Percentiles rank a stretch among this genome's conserved stretches.
phyloP scores from a whole-genome alignment of 2,113 vertebrate genomes.

The Tinamus guttatus region DNA sequence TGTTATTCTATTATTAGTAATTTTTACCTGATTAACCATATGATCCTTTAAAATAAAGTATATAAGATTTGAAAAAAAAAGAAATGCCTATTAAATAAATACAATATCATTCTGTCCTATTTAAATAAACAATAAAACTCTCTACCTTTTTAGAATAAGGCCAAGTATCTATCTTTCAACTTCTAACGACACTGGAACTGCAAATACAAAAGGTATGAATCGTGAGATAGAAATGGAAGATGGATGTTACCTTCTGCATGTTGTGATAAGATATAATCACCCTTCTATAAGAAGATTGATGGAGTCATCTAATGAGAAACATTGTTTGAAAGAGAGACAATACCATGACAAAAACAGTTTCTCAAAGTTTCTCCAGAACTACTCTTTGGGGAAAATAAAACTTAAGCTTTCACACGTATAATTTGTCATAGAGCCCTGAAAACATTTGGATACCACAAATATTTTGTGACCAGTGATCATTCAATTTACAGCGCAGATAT shows the following conservation, averaged over 20 bases:
- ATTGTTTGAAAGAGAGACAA: background rate
- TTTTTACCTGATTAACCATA: background rate
- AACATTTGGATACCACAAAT: background rate
- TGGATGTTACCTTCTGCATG: background rate
- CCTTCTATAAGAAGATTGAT: slow-evolving; percentile 43
- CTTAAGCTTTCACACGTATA: fast-evolving
- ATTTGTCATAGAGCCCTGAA: background rate
- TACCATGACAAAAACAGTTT: background rate
- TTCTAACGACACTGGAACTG: background rate
- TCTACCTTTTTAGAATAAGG: background rate
- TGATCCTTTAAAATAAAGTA: background rate
- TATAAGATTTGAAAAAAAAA: background rate
- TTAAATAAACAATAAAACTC: background rate
- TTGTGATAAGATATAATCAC: slow-evolving; percentile 56
- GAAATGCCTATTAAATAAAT: background rate
- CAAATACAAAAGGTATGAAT: slow-evolving; percentile 16
- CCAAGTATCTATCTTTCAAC: background rate
- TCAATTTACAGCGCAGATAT: background rate
- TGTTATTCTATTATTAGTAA: background rate
- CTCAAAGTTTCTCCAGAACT: background rate
- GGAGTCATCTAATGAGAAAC: slow-evolving; percentile 8
- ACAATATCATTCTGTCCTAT: background rate
- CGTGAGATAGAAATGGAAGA: slow-evolving; percentile 1
- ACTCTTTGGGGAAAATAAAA: background rate
- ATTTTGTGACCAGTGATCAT: background rate